These are phyloP conservation scores for Ophiothrix spiculata DNA, from an alignment of 35 echinoderm and acorn worm species.

Conservation along the genomic window DNA sequence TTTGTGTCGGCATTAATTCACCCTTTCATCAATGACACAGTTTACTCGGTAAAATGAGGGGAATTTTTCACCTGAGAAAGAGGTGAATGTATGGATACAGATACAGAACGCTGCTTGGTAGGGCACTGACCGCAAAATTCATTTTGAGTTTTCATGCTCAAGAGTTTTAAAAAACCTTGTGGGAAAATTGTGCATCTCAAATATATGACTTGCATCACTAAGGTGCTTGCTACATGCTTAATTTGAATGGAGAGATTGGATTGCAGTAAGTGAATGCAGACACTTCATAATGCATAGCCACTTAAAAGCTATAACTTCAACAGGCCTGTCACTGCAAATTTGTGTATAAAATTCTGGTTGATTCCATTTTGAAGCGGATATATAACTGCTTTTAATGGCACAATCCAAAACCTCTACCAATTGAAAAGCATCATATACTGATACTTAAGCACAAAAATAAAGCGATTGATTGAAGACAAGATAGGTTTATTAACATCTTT, in stretches of 20 bases:
- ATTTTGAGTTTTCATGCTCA: neutral
- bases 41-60: slow-evolving; percentile 14
- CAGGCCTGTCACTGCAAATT: neutral
- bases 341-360: neutral
- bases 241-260: neutral
- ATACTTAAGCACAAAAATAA: neutral
- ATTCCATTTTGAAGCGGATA: neutral
- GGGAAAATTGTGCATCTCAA: neutral
- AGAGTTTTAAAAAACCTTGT: neutral
- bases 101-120: neutral
- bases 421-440: neutral
- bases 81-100: slow-evolving; percentile 10
- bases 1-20: slow-evolving; percentile 40
- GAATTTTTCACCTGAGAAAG: neutral
- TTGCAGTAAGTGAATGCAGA: neutral
- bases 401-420: neutral
- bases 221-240: slow-evolving; percentile 1
- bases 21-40: slow-evolving; percentile 29
- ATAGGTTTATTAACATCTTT: neutral
- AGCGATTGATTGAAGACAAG: neutral
- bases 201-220: slow-evolving; percentile 1
- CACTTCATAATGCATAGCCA: neutral
- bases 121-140: slow-evolving; percentile 23
- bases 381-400: neutral
- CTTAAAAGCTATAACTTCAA: neutral